These are phyloP conservation scores for Pyralis farinalis DNA, from an alignment of 2,888 invertebrate genomes.

Conservation along the genomic window DNA sequence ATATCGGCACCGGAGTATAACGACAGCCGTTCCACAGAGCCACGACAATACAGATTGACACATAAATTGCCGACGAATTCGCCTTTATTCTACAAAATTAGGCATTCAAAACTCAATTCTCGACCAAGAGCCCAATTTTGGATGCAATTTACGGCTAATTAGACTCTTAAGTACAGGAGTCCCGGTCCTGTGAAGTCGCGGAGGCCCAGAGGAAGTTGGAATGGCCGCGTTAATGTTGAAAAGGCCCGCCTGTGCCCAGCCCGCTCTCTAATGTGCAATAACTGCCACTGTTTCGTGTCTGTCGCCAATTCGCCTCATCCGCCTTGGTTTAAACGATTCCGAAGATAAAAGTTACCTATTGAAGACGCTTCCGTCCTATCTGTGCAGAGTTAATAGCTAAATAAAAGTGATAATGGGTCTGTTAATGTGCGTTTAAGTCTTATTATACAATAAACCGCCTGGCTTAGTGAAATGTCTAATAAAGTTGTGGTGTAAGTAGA, in stretches of 20 bases:
- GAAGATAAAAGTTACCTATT: constrained; percentile 8
- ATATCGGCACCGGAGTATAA: too few relatives aligned
- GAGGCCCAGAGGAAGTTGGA: constrained; percentile 47
- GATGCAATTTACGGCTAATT: constrained; percentile 22
- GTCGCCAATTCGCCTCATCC: constrained; percentile 24
- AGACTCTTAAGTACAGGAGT: constrained; percentile 21
- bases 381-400: constrained; percentile 5
- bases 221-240: constrained; percentile 47
- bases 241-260: constrained; percentile 10
- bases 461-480: constrained; percentile 8
- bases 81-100: constrained; percentile 66
- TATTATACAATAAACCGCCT: constrained; percentile 9
- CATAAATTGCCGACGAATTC: constrained; percentile 57
- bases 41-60: constrained; percentile 54
- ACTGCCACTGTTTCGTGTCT: constrained; percentile 36
- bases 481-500: constrained; percentile 5
- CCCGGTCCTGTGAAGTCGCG: constrained; percentile 24
- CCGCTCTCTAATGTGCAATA: constrained; percentile 44
- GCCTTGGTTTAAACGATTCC: constrained; percentile 1
- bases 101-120: constrained; percentile 63
- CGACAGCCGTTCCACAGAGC: background rate
- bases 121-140: constrained; percentile 19
- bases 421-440: constrained; percentile 8
- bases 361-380: constrained; percentile 7
- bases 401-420: constrained; percentile 10